Conservation (phyloP, 2,888 invertebrate genomes). For the Agrochola lota region DNA sequence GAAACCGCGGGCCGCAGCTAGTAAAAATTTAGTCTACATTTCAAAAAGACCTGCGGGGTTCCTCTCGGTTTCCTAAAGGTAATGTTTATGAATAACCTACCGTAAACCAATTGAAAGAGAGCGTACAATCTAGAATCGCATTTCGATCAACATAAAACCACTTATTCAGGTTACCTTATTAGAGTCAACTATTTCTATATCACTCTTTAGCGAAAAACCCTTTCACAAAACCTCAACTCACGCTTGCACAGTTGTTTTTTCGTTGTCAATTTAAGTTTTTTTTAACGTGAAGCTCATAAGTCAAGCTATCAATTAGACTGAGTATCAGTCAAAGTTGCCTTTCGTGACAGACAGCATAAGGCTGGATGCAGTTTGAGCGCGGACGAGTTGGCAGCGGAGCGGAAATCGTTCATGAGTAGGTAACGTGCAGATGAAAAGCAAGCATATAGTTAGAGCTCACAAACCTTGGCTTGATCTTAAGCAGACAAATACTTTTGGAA, state of each 20-base stretch:
- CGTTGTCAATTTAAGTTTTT: constrained; percentile 73
- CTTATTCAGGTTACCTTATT: not conserved
- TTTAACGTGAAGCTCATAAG: constrained; percentile 80
- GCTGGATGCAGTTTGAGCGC: constrained; percentile 59
- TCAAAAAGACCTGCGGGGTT: not conserved
- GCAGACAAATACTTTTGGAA: no score
- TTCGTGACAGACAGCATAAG: constrained; percentile 69
- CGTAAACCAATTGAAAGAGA: not conserved
- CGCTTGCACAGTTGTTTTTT: constrained; percentile 60
- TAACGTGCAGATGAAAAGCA: not conserved
- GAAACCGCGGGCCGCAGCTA: no score
- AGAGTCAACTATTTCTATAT: not conserved
- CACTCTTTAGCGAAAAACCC: constrained; percentile 19
- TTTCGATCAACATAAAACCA: not conserved
- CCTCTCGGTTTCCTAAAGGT: not conserved
- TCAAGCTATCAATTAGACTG: constrained; percentile 86
- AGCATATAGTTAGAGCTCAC: no score
- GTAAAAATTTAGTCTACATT: not conserved
- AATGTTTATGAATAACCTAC: not conserved
- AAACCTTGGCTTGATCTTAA: no score
- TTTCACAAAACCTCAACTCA: constrained; percentile 40
- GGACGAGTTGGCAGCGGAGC: not conserved
- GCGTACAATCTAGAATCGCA: not conserved
- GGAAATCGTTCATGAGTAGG: not conserved
- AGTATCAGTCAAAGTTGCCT: constrained; percentile 79